Evolutionary conservation across 2,888 invertebrate genomes (phyloP), one percentile per base, ranked within the genome.

Genomic region (Calameuta pallipes): DNA sequence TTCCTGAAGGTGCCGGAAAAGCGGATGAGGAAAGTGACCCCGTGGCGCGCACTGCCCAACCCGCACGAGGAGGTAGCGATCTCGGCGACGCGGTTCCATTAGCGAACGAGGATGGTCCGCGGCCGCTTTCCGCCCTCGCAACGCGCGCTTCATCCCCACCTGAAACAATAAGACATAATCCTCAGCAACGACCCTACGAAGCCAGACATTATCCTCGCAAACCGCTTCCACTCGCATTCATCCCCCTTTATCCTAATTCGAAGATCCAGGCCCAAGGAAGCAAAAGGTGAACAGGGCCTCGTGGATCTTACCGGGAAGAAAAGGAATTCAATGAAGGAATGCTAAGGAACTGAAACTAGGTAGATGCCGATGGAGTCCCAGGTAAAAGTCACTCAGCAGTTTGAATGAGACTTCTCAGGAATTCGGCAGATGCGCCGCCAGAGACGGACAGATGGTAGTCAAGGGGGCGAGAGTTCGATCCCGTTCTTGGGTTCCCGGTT

Each of bases 91-190:
- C 86, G 86, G 89, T 90, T 91, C 91, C 91, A 91, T 91, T 88
- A 90, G 91, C 90, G 89, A 89, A 86, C 84, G 87, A 88, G 83
- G 86, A 87, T 88, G 87, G 91, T 89, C 90, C 90, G 88, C 90
- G 91, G 89, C 90, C 89, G 90, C 91, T 91, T 91, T 90, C 91
- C 89, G 89, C 88, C 90, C 91, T 90, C 89, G 91, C 90, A 88
- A 90, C 89, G 87, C 90, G 90, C 89, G 90, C 90, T 91, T 91
- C 91, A 91, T 91, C 91, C 91, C 91, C 91, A 90, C 91, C 91
- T 91, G 87, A 31, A 88, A 90, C 68, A 41, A 15, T 41, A 15
- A 41, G 15, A 41, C 15, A 41, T 4, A 41, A 41, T 41, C 15
- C 41, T 41, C 6, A 41, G 41, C 6, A 41, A 6, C 41, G 41